Percentiles rank a stretch among this genome's conserved stretches.
Conservation (phyloP, 2,797 vertebrate species). For the Leptatherina wallacei region DNA sequence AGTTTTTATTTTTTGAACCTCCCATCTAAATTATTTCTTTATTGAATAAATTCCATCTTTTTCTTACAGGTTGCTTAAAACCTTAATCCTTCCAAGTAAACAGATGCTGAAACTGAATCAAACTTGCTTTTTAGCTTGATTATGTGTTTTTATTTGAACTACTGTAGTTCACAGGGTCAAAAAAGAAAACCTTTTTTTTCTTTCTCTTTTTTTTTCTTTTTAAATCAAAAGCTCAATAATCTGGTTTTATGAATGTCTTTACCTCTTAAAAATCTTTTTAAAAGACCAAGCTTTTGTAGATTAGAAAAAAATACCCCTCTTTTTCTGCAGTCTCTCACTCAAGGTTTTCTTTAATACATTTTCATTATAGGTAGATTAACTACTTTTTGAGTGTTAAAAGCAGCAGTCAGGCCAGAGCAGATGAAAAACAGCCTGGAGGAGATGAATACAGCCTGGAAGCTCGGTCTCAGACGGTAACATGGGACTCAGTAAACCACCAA, state of each 20-base stretch:
- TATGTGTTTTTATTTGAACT: background rate
- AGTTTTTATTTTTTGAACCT: background rate
- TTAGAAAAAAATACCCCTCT: background rate
- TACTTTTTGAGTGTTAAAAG: constrained; percentile 9
- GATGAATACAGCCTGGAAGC: constrained; percentile 36
- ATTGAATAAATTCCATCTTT: background rate
- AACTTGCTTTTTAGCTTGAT: background rate
- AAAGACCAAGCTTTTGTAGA: background rate
- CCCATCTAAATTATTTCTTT: too few species aligned
- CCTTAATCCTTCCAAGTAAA: background rate
- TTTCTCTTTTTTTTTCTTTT: too few species aligned
- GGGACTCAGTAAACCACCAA: constrained; percentile 18
- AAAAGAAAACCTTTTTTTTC: too few species aligned
- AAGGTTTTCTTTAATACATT: background rate
- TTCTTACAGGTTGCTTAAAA: background rate
- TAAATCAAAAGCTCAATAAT: too few species aligned
- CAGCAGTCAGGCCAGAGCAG: constrained; percentile 17
- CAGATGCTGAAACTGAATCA: background rate
- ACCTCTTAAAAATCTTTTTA: background rate
- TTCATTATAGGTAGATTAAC: background rate
- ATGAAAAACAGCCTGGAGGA: constrained; percentile 8
- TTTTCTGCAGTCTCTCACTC: background rate
- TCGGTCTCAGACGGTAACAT: constrained; percentile 30
- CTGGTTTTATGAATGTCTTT: too few species aligned
- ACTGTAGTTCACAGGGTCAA: too few species aligned